Percentiles rank a stretch among this genome's conserved stretches.
Conservation (phyloP, 2,113 vertebrate species). For the Ancistrus triradiatus region DNA sequence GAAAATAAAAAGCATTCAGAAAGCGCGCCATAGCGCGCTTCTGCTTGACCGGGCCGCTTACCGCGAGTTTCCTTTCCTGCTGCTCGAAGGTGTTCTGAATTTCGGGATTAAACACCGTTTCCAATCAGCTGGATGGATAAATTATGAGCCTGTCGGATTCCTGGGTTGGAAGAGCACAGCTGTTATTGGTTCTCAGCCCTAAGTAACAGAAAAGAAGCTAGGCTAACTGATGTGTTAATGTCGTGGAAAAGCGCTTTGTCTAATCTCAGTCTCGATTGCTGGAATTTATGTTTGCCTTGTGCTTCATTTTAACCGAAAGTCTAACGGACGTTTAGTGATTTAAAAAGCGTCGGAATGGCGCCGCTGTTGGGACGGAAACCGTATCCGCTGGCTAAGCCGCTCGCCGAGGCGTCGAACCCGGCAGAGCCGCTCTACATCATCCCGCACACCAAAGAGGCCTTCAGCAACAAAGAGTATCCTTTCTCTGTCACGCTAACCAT, state of each 20-base stretch:
- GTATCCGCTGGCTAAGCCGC: conserved; percentile 84
- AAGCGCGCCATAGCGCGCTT: conserved; percentile 54
- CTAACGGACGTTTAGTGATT: conserved; percentile 8
- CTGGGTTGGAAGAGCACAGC: conserved; percentile 16
- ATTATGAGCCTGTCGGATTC: conserved; percentile 36
- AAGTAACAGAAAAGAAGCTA: conserved; percentile 24
- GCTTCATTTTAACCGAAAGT: background rate
- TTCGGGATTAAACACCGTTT: conserved; percentile 9
- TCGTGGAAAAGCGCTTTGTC: conserved; percentile 43
- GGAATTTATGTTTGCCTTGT: conserved; percentile 52
- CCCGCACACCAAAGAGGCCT: conserved; percentile 91
- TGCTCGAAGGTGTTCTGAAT: conserved; percentile 48
- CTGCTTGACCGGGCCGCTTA: conserved; percentile 51
- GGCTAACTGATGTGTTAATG: conserved; percentile 49
- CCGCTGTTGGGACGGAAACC: conserved; percentile 93
- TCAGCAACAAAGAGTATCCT: conserved; percentile 97
- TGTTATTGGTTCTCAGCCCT: conserved; percentile 69
- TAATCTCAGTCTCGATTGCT: conserved; percentile 3
- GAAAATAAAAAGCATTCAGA: conserved; percentile 20
- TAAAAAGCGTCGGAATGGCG: conserved; percentile 70
- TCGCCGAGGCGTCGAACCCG: conserved; percentile 75
- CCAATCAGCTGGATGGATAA: background rate
- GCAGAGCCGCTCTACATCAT: conserved; percentile 83
- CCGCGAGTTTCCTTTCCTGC: no score
- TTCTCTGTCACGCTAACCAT: no score